Conservation (phyloP, 2,797 vertebrate species). For the Coendou prehensilis region DNA sequence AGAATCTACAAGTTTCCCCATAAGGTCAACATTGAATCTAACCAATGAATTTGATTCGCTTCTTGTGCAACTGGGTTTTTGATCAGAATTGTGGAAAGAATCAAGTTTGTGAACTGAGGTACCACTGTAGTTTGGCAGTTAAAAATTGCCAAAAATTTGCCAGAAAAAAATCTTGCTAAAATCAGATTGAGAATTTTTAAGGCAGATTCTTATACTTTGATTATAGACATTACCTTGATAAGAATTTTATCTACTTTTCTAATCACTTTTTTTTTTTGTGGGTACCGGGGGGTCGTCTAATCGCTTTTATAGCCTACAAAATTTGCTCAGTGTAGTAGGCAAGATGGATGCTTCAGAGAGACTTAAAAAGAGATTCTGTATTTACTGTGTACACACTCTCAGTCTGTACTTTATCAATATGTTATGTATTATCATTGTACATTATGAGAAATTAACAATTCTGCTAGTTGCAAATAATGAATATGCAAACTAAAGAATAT, state of each 20-base stretch:
- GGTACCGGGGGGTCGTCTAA: too few species aligned
- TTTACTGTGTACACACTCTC: constrained; percentile 32
- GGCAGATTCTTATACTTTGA: constrained; percentile 22
- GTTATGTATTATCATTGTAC: background rate
- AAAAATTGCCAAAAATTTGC: background rate
- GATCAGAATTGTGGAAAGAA: background rate
- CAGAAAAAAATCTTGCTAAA: constrained; percentile 7
- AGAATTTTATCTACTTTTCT: background rate
- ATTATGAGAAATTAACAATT: constrained; percentile 24
- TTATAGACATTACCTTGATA: background rate
- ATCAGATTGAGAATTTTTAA: constrained; percentile 43
- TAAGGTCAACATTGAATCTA: background rate
- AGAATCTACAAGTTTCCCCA: background rate
- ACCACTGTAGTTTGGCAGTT: background rate
- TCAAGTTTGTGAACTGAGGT: background rate
- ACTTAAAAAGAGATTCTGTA: background rate
- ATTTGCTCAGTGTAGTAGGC: background rate
- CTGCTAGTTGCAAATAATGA: background rate
- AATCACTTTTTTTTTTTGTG: background rate
- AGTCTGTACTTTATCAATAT: background rate
- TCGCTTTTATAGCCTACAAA: background rate
- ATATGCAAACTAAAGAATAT: constrained; percentile 53
- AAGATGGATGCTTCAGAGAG: background rate
- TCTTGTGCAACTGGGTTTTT: background rate
- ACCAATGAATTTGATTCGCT: background rate